Percentiles rank a stretch among this genome's conserved stretches.
Evolutionary conservation across 2,888 invertebrate species (phyloP).

Genomic region (Shargacucullia verbasci): DNA sequence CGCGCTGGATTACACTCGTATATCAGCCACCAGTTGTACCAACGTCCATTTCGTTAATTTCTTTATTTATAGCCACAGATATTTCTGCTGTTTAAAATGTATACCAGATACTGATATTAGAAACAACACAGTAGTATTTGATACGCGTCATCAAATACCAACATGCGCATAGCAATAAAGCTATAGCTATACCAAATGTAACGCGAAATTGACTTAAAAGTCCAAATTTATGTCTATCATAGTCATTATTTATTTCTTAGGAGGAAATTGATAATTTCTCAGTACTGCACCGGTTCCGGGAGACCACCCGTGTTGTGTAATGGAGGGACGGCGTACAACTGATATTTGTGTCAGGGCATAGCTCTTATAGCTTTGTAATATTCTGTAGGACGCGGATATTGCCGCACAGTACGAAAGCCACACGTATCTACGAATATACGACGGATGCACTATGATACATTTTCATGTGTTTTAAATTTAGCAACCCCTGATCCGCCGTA

Average conservation of each 20-base stretch:
- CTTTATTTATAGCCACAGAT: slow-evolving; percentile 50
- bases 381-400: slow-evolving; percentile 50
- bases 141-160: background rate
- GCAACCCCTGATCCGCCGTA: slow-evolving; percentile 8
- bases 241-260: slow-evolving; percentile 39
- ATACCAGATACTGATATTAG: slow-evolving; percentile 15
- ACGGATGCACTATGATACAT: slow-evolving; percentile 17
- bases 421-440: too few relatives aligned
- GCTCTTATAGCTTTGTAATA: slow-evolving; percentile 27
- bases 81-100: slow-evolving; percentile 27
- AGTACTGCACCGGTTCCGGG: slow-evolving; percentile 55
- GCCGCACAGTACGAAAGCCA: slow-evolving; percentile 20
- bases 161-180: background rate
- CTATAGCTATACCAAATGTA: background rate
- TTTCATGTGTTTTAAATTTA: slow-evolving; percentile 4
- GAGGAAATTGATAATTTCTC: slow-evolving; percentile 62
- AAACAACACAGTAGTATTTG: slow-evolving; percentile 8
- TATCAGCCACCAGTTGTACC: slow-evolving; percentile 27
- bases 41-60: slow-evolving; percentile 49
- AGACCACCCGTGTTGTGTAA: slow-evolving; percentile 73
- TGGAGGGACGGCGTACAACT: slow-evolving; percentile 60
- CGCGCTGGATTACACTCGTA: slow-evolving; percentile 42
- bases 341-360: slow-evolving; percentile 62
- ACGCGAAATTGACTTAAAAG: background rate
- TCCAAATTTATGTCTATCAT: slow-evolving; percentile 13